phyloP scores from a whole-genome alignment of 2,888 invertebrate genomes.

The Halocaridina rubra region DNA sequence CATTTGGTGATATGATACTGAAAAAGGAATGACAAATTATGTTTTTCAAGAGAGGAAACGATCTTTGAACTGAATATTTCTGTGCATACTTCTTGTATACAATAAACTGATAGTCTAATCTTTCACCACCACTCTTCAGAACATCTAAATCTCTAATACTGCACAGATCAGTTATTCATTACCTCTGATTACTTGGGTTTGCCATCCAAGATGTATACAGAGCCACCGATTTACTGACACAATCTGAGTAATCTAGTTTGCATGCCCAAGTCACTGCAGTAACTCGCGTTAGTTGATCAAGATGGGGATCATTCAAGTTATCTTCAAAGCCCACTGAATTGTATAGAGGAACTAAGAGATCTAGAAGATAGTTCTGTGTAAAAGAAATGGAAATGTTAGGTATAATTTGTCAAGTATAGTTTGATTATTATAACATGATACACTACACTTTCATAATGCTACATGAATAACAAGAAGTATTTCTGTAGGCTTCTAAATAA shows the following conservation, averaged over 20 bases:
- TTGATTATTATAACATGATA: no score
- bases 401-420: no score
- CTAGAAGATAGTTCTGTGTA: conserved; percentile 76
- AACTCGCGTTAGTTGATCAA: conserved; percentile 78
- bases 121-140: neutral
- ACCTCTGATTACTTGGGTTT: conserved; percentile 71
- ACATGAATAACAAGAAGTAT: no score
- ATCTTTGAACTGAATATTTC: neutral
- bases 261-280: conserved; percentile 82
- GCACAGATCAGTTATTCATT: no score
- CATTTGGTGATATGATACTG: conserved; percentile 76
- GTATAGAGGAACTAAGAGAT: conserved; percentile 77
- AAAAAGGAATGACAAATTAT: neutral
- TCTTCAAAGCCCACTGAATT: conserved; percentile 79
- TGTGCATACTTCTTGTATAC: neutral
- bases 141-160: no score
- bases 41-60: neutral
- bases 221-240: conserved; percentile 78
- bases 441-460: neutral
- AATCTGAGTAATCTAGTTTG: conserved; percentile 79
- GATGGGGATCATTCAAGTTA: conserved; percentile 74
- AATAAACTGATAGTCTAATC: neutral
- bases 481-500: no score
- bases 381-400: no score
- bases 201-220: conserved; percentile 81